Conservation (phyloP, 2,888 invertebrate genomes). For the Pollenia amentaria region DNA sequence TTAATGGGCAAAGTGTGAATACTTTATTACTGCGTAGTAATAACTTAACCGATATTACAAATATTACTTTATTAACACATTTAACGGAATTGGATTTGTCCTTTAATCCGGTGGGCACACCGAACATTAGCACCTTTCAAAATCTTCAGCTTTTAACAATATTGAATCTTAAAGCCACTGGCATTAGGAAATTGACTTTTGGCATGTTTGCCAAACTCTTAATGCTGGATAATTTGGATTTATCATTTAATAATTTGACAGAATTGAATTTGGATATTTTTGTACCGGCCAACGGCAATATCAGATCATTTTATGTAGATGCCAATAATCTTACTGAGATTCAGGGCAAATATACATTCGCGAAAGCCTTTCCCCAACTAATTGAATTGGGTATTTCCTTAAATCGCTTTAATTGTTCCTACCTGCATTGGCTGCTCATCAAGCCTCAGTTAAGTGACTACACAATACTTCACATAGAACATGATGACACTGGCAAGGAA, state of each 20-base stretch:
- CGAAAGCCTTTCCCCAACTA: conserved; percentile 81
- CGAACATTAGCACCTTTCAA: conserved; percentile 83
- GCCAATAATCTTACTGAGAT: conserved; percentile 82
- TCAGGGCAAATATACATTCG: conserved; percentile 80
- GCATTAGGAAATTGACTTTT: conserved; percentile 80
- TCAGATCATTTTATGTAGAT: conserved; percentile 81
- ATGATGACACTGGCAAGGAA: conserved; percentile 79
- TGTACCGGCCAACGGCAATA: conserved; percentile 81
- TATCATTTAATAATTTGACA: conserved; percentile 86
- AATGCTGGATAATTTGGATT: conserved; percentile 84
- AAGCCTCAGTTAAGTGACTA: conserved; percentile 79
- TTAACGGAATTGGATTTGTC: conserved; percentile 81
- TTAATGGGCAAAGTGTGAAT: conserved; percentile 80
- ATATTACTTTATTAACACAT: conserved; percentile 80
- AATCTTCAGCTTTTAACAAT: conserved; percentile 81
- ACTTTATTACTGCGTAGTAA: conserved; percentile 80
- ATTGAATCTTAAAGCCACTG: conserved; percentile 79
- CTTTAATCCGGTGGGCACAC: conserved; percentile 81
- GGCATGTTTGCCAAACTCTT: conserved; percentile 84
- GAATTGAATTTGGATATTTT: conserved; percentile 84
- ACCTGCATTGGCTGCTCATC: conserved; percentile 81
- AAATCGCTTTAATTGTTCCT: conserved; percentile 83
- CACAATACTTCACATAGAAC: conserved; percentile 81
- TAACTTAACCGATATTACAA: conserved; percentile 79
- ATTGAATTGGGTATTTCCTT: conserved; percentile 81